phyloP scores from a whole-genome alignment of 92 coral and sea anemone genomes.

The Zoanthus sociatus region DNA sequence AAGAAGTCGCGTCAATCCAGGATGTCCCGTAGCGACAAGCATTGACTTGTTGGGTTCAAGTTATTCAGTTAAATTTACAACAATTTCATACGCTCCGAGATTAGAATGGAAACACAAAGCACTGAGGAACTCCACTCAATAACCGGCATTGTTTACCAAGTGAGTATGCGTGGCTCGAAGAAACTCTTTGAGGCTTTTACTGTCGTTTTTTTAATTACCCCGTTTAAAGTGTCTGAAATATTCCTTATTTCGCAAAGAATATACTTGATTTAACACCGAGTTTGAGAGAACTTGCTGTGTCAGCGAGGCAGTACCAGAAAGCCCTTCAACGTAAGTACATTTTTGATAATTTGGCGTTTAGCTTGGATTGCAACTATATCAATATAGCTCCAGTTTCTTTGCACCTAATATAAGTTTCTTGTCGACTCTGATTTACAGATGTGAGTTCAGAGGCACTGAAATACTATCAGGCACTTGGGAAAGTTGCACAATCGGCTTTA shows the following conservation, averaged over 20 bases:
- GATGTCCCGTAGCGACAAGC: constrained; percentile 26
- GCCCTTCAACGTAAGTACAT: constrained; percentile 87
- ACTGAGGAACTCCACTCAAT: constrained; percentile 73
- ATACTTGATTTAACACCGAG: constrained; percentile 85
- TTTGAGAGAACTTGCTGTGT: constrained; percentile 80
- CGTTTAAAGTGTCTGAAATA: constrained; percentile 18
- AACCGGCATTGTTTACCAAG: constrained; percentile 78
- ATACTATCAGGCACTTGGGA: constrained; percentile 78
- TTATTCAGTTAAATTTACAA: background rate
- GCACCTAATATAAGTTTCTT: constrained; percentile 1
- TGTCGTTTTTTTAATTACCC: background rate
- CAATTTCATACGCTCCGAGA: background rate
- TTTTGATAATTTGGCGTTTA: background rate
- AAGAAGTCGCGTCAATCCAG: constrained; percentile 38
- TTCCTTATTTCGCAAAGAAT: constrained; percentile 63
- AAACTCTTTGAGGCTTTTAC: background rate
- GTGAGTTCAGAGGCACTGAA: constrained; percentile 70
- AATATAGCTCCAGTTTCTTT: background rate
- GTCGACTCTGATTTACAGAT: constrained; percentile 61
- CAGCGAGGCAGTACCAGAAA: constrained; percentile 87
- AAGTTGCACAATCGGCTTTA: constrained; percentile 84
- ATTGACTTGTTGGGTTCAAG: background rate
- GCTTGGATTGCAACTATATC: background rate
- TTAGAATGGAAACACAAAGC: constrained; percentile 65
- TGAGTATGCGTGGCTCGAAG: constrained; percentile 38